These are phyloP conservation scores for Phocoena sinus DNA, from an alignment of 2,113 vertebrate genomes.

Conservation along the genomic window DNA sequence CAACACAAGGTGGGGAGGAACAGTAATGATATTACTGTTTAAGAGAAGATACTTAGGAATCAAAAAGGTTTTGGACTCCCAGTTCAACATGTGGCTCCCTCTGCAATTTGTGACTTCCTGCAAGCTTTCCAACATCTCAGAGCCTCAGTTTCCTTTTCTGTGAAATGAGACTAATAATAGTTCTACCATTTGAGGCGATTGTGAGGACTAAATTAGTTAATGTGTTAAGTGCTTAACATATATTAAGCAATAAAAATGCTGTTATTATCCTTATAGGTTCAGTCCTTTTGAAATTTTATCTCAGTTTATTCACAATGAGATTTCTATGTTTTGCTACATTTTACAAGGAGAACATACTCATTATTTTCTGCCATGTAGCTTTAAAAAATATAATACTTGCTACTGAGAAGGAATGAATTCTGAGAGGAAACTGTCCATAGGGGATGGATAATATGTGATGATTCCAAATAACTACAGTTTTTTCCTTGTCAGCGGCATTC, in stretches of 20 bases:
- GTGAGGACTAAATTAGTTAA: neutral
- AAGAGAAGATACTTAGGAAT: neutral
- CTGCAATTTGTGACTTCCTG: neutral
- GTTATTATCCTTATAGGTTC: neutral
- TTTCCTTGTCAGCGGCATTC: neutral
- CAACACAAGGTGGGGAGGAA: neutral
- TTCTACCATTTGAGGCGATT: neutral
- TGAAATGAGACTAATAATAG: neutral
- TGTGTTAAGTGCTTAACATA: neutral
- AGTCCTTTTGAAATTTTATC: neutral
- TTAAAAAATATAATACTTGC: neutral
- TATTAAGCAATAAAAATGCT: neutral
- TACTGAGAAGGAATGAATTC: neutral
- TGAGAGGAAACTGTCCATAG: neutral
- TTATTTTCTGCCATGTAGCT: neutral
- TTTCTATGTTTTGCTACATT: neutral
- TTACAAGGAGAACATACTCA: neutral
- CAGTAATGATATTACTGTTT: neutral
- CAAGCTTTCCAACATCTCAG: neutral
- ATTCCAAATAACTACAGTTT: neutral
- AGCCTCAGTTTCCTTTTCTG: neutral
- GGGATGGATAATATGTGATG: neutral
- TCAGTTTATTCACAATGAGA: neutral
- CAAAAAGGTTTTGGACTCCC: neutral
- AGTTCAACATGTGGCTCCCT: neutral